Base-by-base conservation (phyloP, 2,888 invertebrate species). In the Melipona beecheii region DNA sequence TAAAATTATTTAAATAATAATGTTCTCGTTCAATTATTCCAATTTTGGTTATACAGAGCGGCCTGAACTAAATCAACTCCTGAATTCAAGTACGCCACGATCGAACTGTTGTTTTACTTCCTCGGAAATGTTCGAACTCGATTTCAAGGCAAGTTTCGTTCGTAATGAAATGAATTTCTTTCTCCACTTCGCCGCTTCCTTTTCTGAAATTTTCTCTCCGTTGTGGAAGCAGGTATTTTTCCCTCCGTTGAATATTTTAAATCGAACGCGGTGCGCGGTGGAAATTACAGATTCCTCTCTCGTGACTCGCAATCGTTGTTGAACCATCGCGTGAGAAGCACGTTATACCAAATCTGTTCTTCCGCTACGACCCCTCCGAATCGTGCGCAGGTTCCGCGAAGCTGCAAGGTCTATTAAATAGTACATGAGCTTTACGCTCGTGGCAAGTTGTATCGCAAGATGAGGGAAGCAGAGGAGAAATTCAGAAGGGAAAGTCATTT, bases 381-480 rank as follows among this genome's bases (percentile, higher is more conserved):
- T 24, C n/a, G 2, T 11, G 21, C 13, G 13, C 56, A n/a, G n/a
- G 21, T 56, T 13, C 15, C 5, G 56, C 24, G 15, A 58, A 58
- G 15, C 1, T 58, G n/a, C 15, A 15, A n/a, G 5, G 15, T n/a
- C 5, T n/a, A 24, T 58, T 78, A 75, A 85, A 84, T 64, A 84
- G 77, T 70, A 69, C 62, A 68, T 58, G 65, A 75, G 77, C 62
- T 80, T 62, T 75, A 75, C 64, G 52, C 77, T 54, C 72, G 31
- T 31, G 50, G 24, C 13, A 52, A 69, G 65, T 15, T 68, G 60
- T 24, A 27, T 13, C 24, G 19, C 15, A 54, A 27, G 69, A 71
- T n/a, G 49, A 31, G 24, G 64, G 65, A 54, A 31, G 31, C 19
- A 49, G 56, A 69, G 56, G 56, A 69, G 65, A 49, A 50, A 31